phyloP scores from a whole-genome alignment of 2,888 invertebrate species.

The Hypena proboscidalis region DNA sequence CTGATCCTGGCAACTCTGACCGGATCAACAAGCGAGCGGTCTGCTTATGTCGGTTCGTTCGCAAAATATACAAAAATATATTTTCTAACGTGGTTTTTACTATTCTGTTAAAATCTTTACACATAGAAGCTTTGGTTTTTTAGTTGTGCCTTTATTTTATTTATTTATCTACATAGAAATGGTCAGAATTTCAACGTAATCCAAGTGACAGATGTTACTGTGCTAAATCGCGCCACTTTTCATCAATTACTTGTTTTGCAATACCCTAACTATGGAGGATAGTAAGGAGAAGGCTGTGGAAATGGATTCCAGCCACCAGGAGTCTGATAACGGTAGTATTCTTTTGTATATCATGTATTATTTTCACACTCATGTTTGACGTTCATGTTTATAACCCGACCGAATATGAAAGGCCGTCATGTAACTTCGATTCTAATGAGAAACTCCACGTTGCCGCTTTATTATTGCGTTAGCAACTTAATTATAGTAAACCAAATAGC shows the following conservation, averaged over 20 bases:
- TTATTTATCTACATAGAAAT: slow-evolving; percentile 50
- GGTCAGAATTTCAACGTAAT: slow-evolving; percentile 50
- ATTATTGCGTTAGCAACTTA: too few species aligned
- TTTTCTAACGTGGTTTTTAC: slow-evolving; percentile 22
- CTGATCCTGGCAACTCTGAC: slow-evolving; percentile 60
- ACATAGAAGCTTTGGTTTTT: slow-evolving; percentile 18
- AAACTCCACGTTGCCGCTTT: neutral
- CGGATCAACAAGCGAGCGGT: slow-evolving; percentile 76
- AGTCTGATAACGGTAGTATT: slow-evolving; percentile 55
- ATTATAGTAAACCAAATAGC: too few species aligned
- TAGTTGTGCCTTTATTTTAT: slow-evolving; percentile 22
- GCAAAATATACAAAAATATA: slow-evolving; percentile 30
- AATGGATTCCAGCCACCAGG: slow-evolving; percentile 51
- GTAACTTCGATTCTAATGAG: slow-evolving; percentile 22
- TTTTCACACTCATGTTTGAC: slow-evolving; percentile 43
- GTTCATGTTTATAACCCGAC: slow-evolving; percentile 54
- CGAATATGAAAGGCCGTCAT: slow-evolving; percentile 39
- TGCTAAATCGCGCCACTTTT: slow-evolving; percentile 71
- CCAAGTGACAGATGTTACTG: slow-evolving; percentile 72
- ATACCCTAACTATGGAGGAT: slow-evolving; percentile 61
- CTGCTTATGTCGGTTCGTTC: slow-evolving; percentile 43
- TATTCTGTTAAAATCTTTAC: slow-evolving; percentile 22
- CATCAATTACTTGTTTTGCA: slow-evolving; percentile 44
- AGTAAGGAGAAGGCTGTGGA: slow-evolving; percentile 47
- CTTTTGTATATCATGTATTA: slow-evolving; percentile 30